Evolutionary conservation across 2,888 invertebrate genomes (phyloP), one percentile per base, ranked within the genome.

Genomic region (Lithophane semibrunnea): DNA sequence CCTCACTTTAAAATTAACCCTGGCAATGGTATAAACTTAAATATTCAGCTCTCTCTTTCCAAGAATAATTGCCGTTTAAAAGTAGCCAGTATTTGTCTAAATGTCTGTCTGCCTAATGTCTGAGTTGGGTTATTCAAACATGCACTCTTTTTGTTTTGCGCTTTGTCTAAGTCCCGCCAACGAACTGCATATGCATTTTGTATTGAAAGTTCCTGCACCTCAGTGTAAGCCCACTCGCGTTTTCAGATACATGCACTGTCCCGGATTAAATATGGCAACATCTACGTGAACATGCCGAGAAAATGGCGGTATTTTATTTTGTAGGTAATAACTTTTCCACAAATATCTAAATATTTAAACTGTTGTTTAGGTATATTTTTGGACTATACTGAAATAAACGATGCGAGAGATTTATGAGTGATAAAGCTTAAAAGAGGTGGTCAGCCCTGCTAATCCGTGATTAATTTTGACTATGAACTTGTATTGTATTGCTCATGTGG

Each of bases 171-270:
- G 69, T 79, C 69, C 56, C 69, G 18, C 63, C 70, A 79, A 82
- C 73, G 79, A 74, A 74, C 77, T 79, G 72, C 65, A 74, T 77
- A 84, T 83, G 72, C 83, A 82, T 83, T 84, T 84, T 82, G 78
- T 78, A 83, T 81, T 81, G 85, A 84, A 78, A 83, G 69, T 76
- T 72, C 67, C 61, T 66, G 70, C 73, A 79, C 82, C 71, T 82
- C 66, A 54, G 21, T 79, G 67, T 60, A 74, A 60, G 84, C 67
- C 37, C 13, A 54, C 73, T 64, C 42, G 61, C 49, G 60, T 84
- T 77, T 67, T 16, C 81, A 64, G 37, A 66, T 69, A 74, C 65
- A 72, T 63, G 60, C 52, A 65, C 52, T 76, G 67, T 65, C 47
- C 70, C 0, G 67, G 69, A 68, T 74, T 84, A 61, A 81, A 81